These are phyloP conservation scores for Bufo gargarizans DNA, from an alignment of 2,113 vertebrate genomes.

Conservation along the genomic window DNA sequence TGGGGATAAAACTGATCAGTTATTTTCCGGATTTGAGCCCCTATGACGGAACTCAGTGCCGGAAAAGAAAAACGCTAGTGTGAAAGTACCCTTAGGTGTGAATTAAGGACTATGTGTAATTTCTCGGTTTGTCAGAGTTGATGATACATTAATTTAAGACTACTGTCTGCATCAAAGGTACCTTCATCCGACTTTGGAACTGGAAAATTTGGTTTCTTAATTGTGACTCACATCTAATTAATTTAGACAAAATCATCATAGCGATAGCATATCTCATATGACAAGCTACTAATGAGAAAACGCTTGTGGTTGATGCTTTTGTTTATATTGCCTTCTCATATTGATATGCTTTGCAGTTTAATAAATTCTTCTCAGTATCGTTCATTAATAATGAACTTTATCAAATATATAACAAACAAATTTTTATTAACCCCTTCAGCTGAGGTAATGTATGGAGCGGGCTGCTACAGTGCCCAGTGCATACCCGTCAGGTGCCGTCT, in stretches of 20 bases:
- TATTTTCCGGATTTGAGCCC: no score
- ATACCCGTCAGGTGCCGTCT: no score
- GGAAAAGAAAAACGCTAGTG: no score
- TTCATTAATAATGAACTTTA: no score
- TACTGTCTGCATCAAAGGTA: background rate
- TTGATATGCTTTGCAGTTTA: no score
- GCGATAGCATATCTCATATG: background rate
- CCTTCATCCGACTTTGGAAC: background rate
- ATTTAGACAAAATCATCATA: background rate
- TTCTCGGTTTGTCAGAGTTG: conserved; percentile 31
- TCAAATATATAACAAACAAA: no score
- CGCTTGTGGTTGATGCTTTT: background rate
- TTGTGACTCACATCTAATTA: background rate
- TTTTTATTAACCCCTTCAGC: no score
- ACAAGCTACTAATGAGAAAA: background rate
- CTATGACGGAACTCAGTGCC: no score
- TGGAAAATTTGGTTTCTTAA: background rate
- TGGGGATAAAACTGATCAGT: no score
- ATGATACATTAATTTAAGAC: conserved; percentile 35
- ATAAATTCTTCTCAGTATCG: no score
- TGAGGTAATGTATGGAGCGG: no score
- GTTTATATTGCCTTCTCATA: background rate
- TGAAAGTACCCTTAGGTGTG: background rate
- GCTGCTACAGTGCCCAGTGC: no score
- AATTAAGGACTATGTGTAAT: conserved; percentile 43